Percentiles rank a stretch among this genome's conserved stretches.
Conservation (phyloP, 2,113 vertebrate genomes). For the Platycercus adscitus region DNA sequence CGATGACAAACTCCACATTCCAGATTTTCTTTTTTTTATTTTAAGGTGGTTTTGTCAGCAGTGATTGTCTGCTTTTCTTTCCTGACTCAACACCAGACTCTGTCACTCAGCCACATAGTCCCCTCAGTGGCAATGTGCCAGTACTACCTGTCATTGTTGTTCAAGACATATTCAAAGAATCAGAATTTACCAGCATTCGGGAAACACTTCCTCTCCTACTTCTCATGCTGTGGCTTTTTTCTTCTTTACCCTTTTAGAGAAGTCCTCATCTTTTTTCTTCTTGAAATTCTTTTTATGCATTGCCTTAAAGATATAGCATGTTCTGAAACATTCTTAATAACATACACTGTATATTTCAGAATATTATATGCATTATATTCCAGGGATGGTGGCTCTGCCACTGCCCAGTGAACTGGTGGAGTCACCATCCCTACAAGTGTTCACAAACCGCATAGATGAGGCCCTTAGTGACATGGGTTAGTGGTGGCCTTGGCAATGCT, state of each 20-base stretch:
- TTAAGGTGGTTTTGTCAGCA: not conserved
- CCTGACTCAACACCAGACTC: not conserved
- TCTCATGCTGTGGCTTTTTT: accelerated
- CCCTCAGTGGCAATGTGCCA: not conserved
- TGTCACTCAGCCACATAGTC: not conserved
- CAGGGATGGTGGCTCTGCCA: no score
- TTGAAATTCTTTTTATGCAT: not conserved
- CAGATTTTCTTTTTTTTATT: not conserved
- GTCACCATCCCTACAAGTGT: no score
- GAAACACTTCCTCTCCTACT: not conserved
- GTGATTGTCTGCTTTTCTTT: not conserved
- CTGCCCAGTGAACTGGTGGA: no score
- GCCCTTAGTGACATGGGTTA: no score
- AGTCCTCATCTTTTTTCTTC: not conserved
- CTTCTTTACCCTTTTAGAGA: not conserved
- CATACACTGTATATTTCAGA: not conserved
- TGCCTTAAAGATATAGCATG: not conserved
- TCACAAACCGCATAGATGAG: no score
- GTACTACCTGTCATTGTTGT: not conserved
- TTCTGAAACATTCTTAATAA: not conserved
- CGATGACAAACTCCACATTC: not conserved
- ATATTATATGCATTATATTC: no score
- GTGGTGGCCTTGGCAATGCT: no score
- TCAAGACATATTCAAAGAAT: not conserved
- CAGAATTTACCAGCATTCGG: not conserved